Evolutionary conservation across 2,113 vertebrate genomes (phyloP).

Genomic region (Panthera leo): DNA sequence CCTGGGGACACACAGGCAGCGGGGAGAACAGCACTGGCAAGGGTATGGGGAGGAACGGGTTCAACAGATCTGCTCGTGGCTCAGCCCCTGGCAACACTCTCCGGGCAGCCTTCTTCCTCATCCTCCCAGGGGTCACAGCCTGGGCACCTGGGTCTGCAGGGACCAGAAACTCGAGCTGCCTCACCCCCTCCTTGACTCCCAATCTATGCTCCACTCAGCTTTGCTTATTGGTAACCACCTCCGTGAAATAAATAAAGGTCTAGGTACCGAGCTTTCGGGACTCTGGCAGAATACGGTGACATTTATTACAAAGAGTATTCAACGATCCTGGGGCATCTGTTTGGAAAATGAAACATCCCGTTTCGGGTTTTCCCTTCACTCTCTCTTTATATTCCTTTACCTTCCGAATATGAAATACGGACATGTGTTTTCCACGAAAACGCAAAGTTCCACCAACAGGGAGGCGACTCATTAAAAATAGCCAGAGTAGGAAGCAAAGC

Average conservation of each 20-base stretch:
- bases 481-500: slow-evolving; percentile 69
- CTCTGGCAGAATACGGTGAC: not conserved
- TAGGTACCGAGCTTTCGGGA: not conserved
- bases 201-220: not conserved
- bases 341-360: not conserved
- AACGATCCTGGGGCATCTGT: not conserved
- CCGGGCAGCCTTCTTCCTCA: not conserved
- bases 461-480: slow-evolving; percentile 70
- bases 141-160: too few relatives aligned
- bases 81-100: not conserved
- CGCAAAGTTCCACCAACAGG: slow-evolving; percentile 7
- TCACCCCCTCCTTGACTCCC: not conserved
- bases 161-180: not conserved
- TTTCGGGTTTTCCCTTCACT: not conserved
- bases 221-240: not conserved
- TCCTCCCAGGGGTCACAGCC: not conserved
- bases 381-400: slow-evolving; percentile 25
- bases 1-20: not conserved
- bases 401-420: slow-evolving; percentile 42
- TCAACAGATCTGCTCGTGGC: not conserved
- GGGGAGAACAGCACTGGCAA: not conserved
- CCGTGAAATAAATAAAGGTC: not conserved
- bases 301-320: not conserved
- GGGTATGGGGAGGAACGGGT: not conserved
- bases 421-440: slow-evolving; percentile 59